Percentiles rank a stretch among this genome's conserved stretches.
These are phyloP conservation scores for Xestia xanthographa DNA, from an alignment of 2,888 invertebrate species.

Conservation along the genomic window DNA sequence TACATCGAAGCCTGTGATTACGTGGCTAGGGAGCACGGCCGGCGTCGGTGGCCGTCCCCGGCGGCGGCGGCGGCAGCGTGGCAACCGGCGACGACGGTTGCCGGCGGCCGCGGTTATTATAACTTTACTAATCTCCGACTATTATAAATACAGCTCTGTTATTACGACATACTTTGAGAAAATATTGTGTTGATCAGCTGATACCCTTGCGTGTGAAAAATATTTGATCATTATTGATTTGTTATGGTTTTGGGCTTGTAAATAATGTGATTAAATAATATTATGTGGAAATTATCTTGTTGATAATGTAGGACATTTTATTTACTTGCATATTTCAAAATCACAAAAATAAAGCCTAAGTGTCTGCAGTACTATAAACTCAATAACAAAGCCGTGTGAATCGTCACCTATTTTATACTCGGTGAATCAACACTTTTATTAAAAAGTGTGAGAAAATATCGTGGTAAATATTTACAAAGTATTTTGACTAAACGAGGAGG, in stretches of 20 bases:
- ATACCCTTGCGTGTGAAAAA: slow-evolving; percentile 43
- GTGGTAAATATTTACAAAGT: slow-evolving; percentile 72
- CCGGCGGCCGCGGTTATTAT: slow-evolving; percentile 67
- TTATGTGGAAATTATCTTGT: neutral
- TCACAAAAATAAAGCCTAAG: neutral
- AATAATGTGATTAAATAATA: neutral
- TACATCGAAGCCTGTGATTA: slow-evolving; percentile 73
- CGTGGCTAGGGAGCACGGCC: slow-evolving; percentile 70
- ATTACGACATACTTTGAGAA: slow-evolving; percentile 35
- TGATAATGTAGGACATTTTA: neutral
- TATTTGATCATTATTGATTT: neutral
- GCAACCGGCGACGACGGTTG: slow-evolving; percentile 53
- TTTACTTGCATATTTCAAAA: neutral
- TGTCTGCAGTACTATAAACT: neutral
- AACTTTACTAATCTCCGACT: slow-evolving; percentile 70
- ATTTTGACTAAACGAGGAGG: slow-evolving; percentile 80
- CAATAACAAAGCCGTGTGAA: slow-evolving; percentile 45
- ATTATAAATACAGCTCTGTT: slow-evolving; percentile 43
- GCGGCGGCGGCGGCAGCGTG: slow-evolving; percentile 53
- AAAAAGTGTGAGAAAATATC: slow-evolving; percentile 78
- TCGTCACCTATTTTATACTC: slow-evolving; percentile 35
- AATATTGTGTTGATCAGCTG: slow-evolving; percentile 28
- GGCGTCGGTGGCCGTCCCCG: slow-evolving; percentile 24
- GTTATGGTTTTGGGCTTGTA: neutral
- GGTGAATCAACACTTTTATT: slow-evolving; percentile 47